A percentile compares a stretch with the other conserved stretches of the same genome.
These are phyloP conservation scores for Chionomys nivalis DNA, from an alignment of 2,113 vertebrate genomes.

Conservation along the genomic window DNA sequence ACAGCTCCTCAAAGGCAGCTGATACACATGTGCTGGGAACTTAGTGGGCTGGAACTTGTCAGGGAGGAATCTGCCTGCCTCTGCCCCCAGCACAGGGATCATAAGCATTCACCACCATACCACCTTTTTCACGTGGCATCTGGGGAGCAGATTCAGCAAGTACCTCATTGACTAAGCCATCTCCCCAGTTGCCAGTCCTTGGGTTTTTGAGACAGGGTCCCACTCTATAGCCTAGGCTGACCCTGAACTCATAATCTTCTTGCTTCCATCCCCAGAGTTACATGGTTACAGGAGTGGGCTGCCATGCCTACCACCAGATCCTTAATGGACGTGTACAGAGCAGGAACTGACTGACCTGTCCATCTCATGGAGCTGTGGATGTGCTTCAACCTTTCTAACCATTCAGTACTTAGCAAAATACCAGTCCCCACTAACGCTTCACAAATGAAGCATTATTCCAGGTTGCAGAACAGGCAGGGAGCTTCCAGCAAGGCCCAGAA, in stretches of 20 bases:
- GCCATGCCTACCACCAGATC: not conserved
- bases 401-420: not conserved
- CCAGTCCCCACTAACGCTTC: not conserved
- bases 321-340: not conserved
- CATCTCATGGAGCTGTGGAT: too few relatives aligned
- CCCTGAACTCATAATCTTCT: not conserved
- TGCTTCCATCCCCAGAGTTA: not conserved
- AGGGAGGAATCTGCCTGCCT: not conserved
- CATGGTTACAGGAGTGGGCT: not conserved
- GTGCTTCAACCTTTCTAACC: not conserved
- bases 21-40: accelerated
- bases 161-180: not conserved
- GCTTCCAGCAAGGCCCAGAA: not conserved
- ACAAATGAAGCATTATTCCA: not conserved
- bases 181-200: not conserved
- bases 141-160: not conserved
- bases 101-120: not conserved
- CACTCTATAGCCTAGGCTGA: not conserved
- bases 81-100: not conserved
- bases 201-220: not conserved
- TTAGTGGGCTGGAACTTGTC: not conserved
- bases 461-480: not conserved
- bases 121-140: not conserved
- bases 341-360: not conserved
- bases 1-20: not conserved